These are phyloP conservation scores for Slavum lentiscoides DNA, from an alignment of 2,888 invertebrate species.

Conservation along the genomic window DNA sequence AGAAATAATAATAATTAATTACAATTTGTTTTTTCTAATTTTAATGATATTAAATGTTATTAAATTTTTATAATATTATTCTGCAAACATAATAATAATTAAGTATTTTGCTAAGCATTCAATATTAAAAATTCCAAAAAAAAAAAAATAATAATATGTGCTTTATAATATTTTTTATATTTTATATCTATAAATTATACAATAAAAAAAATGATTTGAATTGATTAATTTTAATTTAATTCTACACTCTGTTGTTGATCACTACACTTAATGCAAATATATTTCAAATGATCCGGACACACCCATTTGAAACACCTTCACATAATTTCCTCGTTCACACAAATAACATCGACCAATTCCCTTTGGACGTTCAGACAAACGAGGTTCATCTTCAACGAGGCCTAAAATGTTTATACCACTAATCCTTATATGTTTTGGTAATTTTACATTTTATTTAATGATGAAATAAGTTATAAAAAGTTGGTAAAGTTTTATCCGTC, in stretches of 20 bases:
- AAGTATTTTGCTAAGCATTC: background rate
- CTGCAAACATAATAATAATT: conserved; percentile 1
- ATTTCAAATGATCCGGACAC: conserved; percentile 25
- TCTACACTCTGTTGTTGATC: conserved; percentile 24
- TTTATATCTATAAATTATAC: background rate
- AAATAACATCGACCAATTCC: conserved; percentile 19
- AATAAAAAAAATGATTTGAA: background rate
- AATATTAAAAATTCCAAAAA: conserved; percentile 30
- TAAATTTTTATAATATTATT: conserved; percentile 10
- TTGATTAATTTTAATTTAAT: background rate
- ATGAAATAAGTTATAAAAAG: too few species aligned
- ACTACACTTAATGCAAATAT: conserved; percentile 8
- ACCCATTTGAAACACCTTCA: conserved; percentile 15
- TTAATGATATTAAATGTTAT: conserved; percentile 16
- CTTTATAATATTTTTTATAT: background rate
- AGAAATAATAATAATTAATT: background rate
- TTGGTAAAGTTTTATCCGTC: too few species aligned
- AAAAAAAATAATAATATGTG: background rate
- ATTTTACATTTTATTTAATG: too few species aligned
- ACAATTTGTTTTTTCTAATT: conserved; percentile 1
- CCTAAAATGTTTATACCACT: too few species aligned
- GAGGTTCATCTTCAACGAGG: too few species aligned
- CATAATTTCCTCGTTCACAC: conserved; percentile 8
- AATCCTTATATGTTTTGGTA: too few species aligned
- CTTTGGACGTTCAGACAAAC: background rate